Evolutionary conservation across 2,888 invertebrate genomes (phyloP), one percentile per base, ranked within the genome.

Genomic region (Tetramorium bicarinatum): DNA sequence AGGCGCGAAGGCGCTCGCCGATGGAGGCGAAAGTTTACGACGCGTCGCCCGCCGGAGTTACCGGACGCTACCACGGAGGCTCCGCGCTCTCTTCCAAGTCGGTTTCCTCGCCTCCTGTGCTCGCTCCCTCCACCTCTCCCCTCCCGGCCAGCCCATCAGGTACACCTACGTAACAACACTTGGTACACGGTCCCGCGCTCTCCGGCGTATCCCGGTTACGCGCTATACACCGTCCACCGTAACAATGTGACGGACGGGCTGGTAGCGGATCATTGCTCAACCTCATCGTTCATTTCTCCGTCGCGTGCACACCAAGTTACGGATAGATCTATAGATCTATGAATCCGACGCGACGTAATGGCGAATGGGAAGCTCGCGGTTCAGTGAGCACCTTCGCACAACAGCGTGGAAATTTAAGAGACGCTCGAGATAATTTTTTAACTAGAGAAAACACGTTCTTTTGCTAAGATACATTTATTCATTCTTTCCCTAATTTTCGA

Each of bases 1-100:
- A 91, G 91, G 92, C 90, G 92, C 91, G 92, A 92, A 92, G 91
- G 88, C 88, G 89, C 91, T 93, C 91, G 88, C 91, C 92, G 92
- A 94, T 93, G 94, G 93, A 94, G 92, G 93, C 92, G 92, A 93
- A 93, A 93, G 92, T 94, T 94, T 94, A 94, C 93, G 94, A 93
- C 93, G 92, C 93, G 92, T 92, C 93, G 92, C 90, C 91, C 91
- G 89, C 87, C 93, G 91, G 93, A 94, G 93, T 93, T 93, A 93
- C 93, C 92, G 92, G 92, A 93, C 91, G 93, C 92, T 94, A 92
- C 94, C 92, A 93, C 91, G 90, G 93, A 90, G 87, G 92, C 92
- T 91, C 85, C 82, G 83, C 77, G 82, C 83, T 86, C 87, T 87
- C 84, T 82, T 86, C 90, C 64, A 72, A 86, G 85, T 79, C 83